These are phyloP conservation scores for Theocolax elegans DNA, from an alignment of 1,140 invertebrate genomes.

Conservation along the genomic window DNA sequence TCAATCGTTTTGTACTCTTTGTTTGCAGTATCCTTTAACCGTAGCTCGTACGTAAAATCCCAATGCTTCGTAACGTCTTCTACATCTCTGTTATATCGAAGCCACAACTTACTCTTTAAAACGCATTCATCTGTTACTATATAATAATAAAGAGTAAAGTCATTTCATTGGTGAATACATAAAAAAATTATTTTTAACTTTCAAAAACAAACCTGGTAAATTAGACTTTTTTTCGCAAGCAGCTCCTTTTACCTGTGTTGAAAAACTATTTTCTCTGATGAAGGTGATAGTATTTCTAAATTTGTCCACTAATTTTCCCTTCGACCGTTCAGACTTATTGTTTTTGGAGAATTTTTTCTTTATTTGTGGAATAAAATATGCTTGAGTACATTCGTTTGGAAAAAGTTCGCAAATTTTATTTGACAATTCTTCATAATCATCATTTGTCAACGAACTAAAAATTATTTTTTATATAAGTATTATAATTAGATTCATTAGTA, in stretches of 20 bases:
- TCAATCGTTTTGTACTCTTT: neutral
- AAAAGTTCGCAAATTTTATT: neutral
- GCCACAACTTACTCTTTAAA: neutral
- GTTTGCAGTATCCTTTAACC: neutral
- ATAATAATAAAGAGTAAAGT: too few relatives aligned
- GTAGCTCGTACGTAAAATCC: neutral
- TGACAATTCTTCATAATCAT: neutral
- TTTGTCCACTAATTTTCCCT: conserved; percentile 6
- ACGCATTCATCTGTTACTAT: neutral
- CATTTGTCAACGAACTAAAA: neutral
- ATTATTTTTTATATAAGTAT: too few relatives aligned
- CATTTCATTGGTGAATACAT: too few relatives aligned
- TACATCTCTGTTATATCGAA: neutral
- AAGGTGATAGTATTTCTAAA: neutral
- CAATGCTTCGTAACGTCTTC: neutral
- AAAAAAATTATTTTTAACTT: too few relatives aligned
- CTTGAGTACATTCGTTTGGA: neutral
- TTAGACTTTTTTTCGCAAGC: too few relatives aligned
- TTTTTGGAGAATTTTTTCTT: neutral
- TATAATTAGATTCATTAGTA: too few relatives aligned
- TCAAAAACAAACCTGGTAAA: too few relatives aligned
- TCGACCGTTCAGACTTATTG: neutral
- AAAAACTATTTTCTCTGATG: neutral
- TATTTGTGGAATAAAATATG: neutral
- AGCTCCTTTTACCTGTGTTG: too few relatives aligned